Percentiles rank a stretch among this genome's conserved stretches.
These are phyloP conservation scores for Formica exsecta DNA, from an alignment of 1,140 invertebrate species.

Conservation along the genomic window DNA sequence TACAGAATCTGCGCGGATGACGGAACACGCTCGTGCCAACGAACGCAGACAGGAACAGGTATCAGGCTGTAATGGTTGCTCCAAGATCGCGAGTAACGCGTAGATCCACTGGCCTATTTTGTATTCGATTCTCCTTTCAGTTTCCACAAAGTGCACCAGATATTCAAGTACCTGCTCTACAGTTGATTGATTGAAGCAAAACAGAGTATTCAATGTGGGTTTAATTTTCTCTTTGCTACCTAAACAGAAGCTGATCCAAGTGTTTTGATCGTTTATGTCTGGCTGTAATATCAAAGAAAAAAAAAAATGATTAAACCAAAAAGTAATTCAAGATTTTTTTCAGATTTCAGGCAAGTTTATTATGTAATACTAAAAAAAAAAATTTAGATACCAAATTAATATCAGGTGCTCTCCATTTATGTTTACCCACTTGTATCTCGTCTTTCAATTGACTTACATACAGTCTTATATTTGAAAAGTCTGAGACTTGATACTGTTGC, in stretches of 20 bases:
- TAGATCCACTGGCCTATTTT: constrained; percentile 88
- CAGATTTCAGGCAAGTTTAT: background rate
- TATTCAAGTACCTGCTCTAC: constrained; percentile 87
- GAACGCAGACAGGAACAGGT: constrained; percentile 87
- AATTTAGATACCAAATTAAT: constrained; percentile 74
- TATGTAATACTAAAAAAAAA: background rate
- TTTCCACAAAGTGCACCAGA: constrained; percentile 85
- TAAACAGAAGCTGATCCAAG: constrained; percentile 81
- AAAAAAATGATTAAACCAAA: background rate
- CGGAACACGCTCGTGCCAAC: constrained; percentile 87
- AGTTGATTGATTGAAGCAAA: constrained; percentile 86
- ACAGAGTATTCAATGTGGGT: constrained; percentile 85
- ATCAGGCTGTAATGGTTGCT: constrained; percentile 88
- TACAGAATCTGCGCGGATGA: constrained; percentile 87
- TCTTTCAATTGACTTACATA: constrained; percentile 80
- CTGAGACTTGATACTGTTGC: constrained; percentile 86
- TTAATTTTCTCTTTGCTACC: constrained; percentile 23
- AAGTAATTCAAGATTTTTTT: background rate
- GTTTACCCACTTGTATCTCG: constrained; percentile 74
- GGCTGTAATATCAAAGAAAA: constrained; percentile 79
- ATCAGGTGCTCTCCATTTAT: constrained; percentile 60
- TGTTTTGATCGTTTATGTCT: constrained; percentile 74
- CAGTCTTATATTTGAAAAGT: constrained; percentile 87
- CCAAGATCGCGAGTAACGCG: constrained; percentile 87
- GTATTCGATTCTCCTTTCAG: constrained; percentile 77